Base-by-base conservation (phyloP, 2,888 invertebrate genomes). In the Machimus rusticus region DNA sequence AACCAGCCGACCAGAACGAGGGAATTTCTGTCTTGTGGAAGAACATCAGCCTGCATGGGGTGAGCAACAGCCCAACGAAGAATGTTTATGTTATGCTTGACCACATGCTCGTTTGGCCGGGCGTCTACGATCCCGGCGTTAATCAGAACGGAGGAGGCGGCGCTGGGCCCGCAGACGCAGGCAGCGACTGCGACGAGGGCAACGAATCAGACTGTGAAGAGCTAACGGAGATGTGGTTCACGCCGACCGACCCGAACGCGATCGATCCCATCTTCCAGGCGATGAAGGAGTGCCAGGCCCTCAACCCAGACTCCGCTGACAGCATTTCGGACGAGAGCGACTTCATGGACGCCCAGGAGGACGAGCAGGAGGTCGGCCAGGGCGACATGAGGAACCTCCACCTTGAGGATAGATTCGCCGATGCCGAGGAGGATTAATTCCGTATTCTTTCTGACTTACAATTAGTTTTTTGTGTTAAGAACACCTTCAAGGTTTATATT, bases 291-390 rank as follows among this genome's bases (percentile, higher is more conserved):
- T 97, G 97, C 90, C 97, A 97, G 92, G 94, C 95, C 19, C 93
- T 97, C 88, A 96, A 97, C 93, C 97, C 97, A 3, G 97, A 97
- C 92, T 95, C 96, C 14, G 94, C 94, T 74, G 96, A 96, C 82
- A 92, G 92, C 82, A 90, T 92, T 89, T 93, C 93, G 0, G 92
- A 91, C 12, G 92, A 92, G 39, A 92, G 92, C 82, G 92, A 92
- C 78, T 90, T 91, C 19, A 92, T 92, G 92, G 92, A 91, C 77
- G 89, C 89, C n/a, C 92, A 91, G 79, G 89, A 88, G 6, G 89
- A 88, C 14, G 91, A 90, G 57, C 90, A 90, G 37, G 90, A 89
- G 2, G 89, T 88, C 37, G 90, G 90, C 0, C 90, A 90, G 76
- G 91, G 90, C 16, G 91, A 90, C 19, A 91, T 93, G 90, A 90